Evolutionary conservation across 2,888 invertebrate genomes (phyloP).

Genomic region (Tortricodes alternella): DNA sequence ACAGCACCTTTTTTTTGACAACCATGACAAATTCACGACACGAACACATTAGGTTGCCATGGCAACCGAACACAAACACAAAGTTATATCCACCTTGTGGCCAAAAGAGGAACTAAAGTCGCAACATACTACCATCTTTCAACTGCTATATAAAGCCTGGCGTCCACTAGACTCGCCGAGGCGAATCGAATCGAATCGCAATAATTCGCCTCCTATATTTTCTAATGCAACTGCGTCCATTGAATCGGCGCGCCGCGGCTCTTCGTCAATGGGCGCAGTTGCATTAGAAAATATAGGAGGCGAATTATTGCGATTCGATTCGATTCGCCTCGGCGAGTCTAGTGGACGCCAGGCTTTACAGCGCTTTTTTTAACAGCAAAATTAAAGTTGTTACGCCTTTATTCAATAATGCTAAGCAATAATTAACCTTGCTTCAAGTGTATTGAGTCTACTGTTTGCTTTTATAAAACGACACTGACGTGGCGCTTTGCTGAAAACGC

Average conservation of each 20-base stretch:
- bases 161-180: no score
- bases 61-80: constrained; percentile 1
- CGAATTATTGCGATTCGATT: no score
- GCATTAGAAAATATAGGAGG: no score
- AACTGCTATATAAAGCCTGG: background rate
- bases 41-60: constrained; percentile 23
- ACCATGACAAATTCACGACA: background rate
- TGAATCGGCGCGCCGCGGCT: no score
- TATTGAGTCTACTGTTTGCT: background rate
- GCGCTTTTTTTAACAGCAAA: no score
- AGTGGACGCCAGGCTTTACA: no score
- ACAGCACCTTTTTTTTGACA: background rate
- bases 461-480: background rate
- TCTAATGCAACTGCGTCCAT: no score
- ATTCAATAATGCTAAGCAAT: background rate
- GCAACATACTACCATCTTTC: background rate
- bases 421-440: background rate
- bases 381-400: no score
- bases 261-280: no score
- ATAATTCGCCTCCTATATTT: no score
- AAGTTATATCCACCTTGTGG: background rate
- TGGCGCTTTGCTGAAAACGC: background rate
- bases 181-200: no score
- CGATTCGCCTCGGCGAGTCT: no score
- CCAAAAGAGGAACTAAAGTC: background rate